These are phyloP conservation scores for Ctenochaetus hawaiiensis DNA, from an alignment of 2,797 vertebrate species.

Conservation along the genomic window DNA sequence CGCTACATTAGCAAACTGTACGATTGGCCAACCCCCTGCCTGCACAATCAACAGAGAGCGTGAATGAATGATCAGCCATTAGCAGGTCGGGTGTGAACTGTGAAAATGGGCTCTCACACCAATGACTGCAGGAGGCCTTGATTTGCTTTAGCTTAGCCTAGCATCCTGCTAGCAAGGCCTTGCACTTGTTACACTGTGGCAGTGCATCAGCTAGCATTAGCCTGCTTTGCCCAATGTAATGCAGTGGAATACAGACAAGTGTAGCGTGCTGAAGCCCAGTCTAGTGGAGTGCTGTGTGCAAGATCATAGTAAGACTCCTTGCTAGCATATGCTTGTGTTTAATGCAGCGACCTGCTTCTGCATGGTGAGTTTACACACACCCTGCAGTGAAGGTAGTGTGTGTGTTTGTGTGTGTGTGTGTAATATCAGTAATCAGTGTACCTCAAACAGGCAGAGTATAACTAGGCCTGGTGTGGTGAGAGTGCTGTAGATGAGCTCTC, in stretches of 20 bases:
- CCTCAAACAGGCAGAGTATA: slow-evolving; percentile 86
- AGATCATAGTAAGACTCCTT: slow-evolving; percentile 86
- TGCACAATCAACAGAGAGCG: slow-evolving; percentile 85
- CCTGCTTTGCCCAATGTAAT: slow-evolving; percentile 74
- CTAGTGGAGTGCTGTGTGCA: slow-evolving; percentile 85
- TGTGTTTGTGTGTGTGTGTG: slow-evolving; percentile 67
- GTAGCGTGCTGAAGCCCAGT: slow-evolving; percentile 86
- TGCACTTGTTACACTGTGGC: slow-evolving; percentile 53
- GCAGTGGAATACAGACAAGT: slow-evolving; percentile 78
- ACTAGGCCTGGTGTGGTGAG: slow-evolving; percentile 81
- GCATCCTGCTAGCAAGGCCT: slow-evolving; percentile 71
- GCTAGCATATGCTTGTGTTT: slow-evolving; percentile 86
- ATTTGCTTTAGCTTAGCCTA: slow-evolving; percentile 79
- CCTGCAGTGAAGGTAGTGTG: slow-evolving; percentile 83
- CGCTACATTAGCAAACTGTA: slow-evolving; percentile 83
- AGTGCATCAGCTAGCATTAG: slow-evolving; percentile 66
- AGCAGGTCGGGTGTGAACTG: slow-evolving; percentile 86
- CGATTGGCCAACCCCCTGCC: slow-evolving; percentile 83
- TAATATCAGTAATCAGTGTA: slow-evolving; percentile 87
- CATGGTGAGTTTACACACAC: slow-evolving; percentile 85
- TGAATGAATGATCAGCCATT: slow-evolving; percentile 87
- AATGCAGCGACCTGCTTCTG: slow-evolving; percentile 88
- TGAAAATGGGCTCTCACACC: slow-evolving; percentile 87
- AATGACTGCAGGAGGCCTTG: slow-evolving; percentile 85
- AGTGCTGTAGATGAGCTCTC: slow-evolving; percentile 70